Base-by-base conservation (phyloP, 2,888 invertebrate species). In the Pristionchus mayeri region DNA sequence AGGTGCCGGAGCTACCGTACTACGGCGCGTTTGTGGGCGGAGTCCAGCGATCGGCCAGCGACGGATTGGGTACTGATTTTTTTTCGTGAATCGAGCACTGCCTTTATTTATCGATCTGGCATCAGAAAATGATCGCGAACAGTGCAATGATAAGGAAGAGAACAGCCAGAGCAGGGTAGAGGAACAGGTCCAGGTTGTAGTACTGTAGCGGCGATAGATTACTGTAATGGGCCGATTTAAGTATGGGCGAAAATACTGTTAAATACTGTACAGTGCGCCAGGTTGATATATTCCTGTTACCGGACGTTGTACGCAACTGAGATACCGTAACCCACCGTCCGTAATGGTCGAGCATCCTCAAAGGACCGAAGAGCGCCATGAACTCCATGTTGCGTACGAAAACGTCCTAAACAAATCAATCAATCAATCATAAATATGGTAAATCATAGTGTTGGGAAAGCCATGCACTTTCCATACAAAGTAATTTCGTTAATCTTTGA, bases 1-100 rank as follows among this genome's bases (percentile, higher is more conserved):
- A 84, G 44, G 37, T 84, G 71, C 84, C 84, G 18, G 84, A 84
- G 37, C 75, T 84, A 50, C 84, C 84, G 40, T 84, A 84, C 54
- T 84, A 84, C 40, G 84, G 84, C 16, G 84, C 84, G 6, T 84
- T 84, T 37, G 75, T 75, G 52, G 84, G 84, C 2, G 84, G 84
- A 50, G 84, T 84, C 1, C 71, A 71, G 54, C 27, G 75, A 9
- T 50, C 52, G 16, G 52, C 71, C 0, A 63, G 63, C 27, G 81
- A 82, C 30, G 81, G 63, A 40, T 13, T 63, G 18, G 81, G 81
- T 81, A 3, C 27, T 63, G 30, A 63, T 11, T 2, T 11, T 63
- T 57, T 57, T 6, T 57, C 24, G 24, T 18, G n/a, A 9, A 57
- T 16, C 16, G 13, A 9, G 24, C 13, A 63, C 13, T 30, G 27